These are phyloP conservation scores for Noctua fimbriata DNA, from an alignment of 2,888 invertebrate genomes.

Conservation along the genomic window DNA sequence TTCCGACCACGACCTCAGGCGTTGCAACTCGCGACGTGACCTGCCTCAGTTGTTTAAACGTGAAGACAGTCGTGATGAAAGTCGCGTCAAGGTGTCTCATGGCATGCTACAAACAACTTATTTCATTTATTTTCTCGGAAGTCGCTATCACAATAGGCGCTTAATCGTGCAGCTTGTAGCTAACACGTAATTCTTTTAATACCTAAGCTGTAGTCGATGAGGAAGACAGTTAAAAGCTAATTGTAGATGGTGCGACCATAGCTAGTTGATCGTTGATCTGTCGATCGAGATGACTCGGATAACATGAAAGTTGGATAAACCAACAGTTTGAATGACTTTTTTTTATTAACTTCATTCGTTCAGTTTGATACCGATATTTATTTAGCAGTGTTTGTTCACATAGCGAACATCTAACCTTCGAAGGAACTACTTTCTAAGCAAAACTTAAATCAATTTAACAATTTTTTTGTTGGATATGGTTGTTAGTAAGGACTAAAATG, in stretches of 20 bases:
- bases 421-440: too few relatives aligned
- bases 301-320: constrained; percentile 16
- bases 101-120: neutral
- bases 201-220: constrained; percentile 7
- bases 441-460: too few relatives aligned
- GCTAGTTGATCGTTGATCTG: neutral
- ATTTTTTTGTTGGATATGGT: too few relatives aligned
- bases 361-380: neutral
- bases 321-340: constrained; percentile 31
- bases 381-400: too few relatives aligned
- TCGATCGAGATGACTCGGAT: constrained; percentile 12
- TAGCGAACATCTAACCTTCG: too few relatives aligned
- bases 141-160: neutral
- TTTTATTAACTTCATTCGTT: neutral
- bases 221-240: neutral
- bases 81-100: neutral
- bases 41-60: neutral
- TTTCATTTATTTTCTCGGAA: neutral
- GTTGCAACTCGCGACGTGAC: neutral
- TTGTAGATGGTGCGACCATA: neutral
- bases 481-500: too few relatives aligned
- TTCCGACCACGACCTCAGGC: neutral
- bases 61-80: neutral
- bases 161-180: neutral
- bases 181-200: constrained; percentile 40